Evolutionary conservation across 2,113 vertebrate species (phyloP).

Genomic region (Upupa epops): DNA sequence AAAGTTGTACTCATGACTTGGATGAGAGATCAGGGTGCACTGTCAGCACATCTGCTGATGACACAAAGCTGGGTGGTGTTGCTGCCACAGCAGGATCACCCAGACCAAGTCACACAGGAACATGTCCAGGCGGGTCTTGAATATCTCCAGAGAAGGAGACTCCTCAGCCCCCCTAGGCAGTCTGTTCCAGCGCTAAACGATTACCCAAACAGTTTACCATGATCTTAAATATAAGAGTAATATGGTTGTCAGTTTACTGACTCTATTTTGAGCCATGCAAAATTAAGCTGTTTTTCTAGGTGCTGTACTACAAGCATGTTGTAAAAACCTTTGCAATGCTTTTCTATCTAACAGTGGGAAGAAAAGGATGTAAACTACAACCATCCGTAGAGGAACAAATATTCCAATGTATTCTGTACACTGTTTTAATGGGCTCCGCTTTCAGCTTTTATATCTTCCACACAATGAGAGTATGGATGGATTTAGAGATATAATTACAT

Average conservation of each 20-base stretch:
- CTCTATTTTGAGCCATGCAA: not conserved
- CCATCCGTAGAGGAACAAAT: not conserved
- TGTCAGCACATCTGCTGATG: too few species aligned
- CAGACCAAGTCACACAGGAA: too few species aligned
- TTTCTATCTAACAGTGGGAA: not conserved
- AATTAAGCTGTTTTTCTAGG: not conserved
- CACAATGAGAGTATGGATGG: not conserved
- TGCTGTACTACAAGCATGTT: not conserved
- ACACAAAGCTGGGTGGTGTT: too few species aligned
- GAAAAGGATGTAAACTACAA: not conserved
- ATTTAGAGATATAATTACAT: conserved; percentile 14
- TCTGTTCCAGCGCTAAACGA: too few species aligned
- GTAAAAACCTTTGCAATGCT: not conserved
- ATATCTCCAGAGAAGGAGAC: too few species aligned
- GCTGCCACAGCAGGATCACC: too few species aligned
- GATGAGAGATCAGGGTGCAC: too few species aligned
- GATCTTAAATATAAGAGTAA: not conserved
- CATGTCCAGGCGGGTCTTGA: too few species aligned
- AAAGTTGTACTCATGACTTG: too few species aligned
- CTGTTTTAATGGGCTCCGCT: not conserved
- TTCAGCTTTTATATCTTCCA: conserved; percentile 14
- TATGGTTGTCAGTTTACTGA: not conserved
- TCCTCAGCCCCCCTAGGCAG: too few species aligned
- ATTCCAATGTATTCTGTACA: not conserved
- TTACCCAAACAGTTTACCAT: not conserved